These are phyloP conservation scores for Pollachius pollachius DNA, from an alignment of 2,113 vertebrate genomes.

Conservation along the genomic window DNA sequence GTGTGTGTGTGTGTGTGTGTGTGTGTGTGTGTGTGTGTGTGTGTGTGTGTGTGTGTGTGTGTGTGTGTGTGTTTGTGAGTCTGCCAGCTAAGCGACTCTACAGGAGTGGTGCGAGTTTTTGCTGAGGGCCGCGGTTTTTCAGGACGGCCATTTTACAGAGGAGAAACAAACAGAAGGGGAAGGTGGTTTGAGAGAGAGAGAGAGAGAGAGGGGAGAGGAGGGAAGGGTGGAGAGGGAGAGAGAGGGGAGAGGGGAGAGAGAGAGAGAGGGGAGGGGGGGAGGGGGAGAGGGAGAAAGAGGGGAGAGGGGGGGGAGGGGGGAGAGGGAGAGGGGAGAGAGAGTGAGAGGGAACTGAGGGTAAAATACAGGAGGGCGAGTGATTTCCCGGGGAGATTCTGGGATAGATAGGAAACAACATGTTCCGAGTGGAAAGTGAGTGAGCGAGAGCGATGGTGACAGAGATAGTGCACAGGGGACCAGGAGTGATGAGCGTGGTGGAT, in stretches of 20 bases:
- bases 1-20: conserved; percentile 8
- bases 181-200: conserved; percentile 4
- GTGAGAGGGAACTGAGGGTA: conserved; percentile 18
- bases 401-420: too few relatives aligned
- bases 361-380: too few relatives aligned
- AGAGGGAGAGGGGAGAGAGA: conserved; percentile 3
- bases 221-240: not conserved
- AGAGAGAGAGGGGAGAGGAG: not conserved
- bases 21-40: conserved; percentile 12
- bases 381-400: too few relatives aligned
- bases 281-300: not conserved
- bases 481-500: too few relatives aligned
- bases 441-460: conserved; percentile 8
- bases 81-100: conserved; percentile 45
- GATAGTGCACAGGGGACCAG: not conserved
- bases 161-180: conserved; percentile 44
- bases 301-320: not conserved
- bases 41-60: conserved; percentile 9
- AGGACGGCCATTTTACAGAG: conserved; percentile 68
- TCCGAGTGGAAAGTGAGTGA: conserved; percentile 6
- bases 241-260: not conserved
- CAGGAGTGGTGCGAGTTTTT: conserved; percentile 54
- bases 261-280: not conserved
- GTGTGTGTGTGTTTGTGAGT: conserved; percentile 28
- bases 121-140: conserved; percentile 66